Evolutionary conservation across 2,113 vertebrate genomes (phyloP).

Genomic region (Heterotilapia buettikoferi): DNA sequence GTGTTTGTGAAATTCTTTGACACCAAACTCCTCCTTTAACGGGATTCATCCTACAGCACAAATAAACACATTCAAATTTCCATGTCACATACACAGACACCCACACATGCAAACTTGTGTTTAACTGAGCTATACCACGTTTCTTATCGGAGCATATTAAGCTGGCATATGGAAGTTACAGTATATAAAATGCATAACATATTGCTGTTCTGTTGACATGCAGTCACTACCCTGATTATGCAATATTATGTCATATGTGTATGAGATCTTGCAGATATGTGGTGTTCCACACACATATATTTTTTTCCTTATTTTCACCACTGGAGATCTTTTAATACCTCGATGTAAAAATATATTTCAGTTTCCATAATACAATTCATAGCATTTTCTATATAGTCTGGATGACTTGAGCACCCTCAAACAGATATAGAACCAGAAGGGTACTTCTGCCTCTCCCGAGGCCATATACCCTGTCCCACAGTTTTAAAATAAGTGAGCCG

Average conservation of each 20-base stretch:
- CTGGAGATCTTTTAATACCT: background rate
- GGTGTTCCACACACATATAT: background rate
- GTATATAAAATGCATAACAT: background rate
- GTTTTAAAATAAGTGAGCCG: background rate
- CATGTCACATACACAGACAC: background rate
- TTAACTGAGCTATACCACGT: background rate
- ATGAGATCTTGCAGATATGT: background rate
- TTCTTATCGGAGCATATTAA: background rate
- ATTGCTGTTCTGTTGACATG: background rate
- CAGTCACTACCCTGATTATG: background rate
- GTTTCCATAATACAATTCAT: background rate
- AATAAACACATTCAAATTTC: slow-evolving; percentile 19
- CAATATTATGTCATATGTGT: background rate
- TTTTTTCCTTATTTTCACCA: background rate
- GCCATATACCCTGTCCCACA: background rate
- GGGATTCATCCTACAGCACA: slow-evolving; percentile 32
- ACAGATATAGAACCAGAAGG: background rate
- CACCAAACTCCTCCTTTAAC: slow-evolving; percentile 43
- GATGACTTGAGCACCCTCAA: background rate
- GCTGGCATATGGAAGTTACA: background rate
- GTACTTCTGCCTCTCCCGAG: background rate
- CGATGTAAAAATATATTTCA: background rate
- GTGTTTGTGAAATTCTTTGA: slow-evolving; percentile 61
- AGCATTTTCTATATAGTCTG: background rate
- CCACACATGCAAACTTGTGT: background rate